These are phyloP conservation scores for Melangyna quadrimaculata DNA, from an alignment of 2,888 invertebrate species.

Conservation along the genomic window DNA sequence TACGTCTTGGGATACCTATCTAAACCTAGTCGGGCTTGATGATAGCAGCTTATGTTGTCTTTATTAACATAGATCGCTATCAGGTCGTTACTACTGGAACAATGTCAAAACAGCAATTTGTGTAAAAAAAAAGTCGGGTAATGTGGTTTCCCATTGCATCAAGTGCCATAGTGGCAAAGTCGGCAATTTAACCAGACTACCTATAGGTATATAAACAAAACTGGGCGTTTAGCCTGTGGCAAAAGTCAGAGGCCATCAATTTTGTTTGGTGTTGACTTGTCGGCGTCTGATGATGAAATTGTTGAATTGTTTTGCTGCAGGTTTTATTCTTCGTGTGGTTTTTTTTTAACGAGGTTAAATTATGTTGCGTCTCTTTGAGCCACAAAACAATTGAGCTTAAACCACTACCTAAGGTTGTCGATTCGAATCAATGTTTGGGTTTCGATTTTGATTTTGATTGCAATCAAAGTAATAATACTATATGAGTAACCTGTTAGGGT, in stretches of 20 bases:
- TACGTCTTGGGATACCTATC: not conserved
- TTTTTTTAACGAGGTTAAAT: conserved; percentile 20
- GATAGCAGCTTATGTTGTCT: conserved; percentile 39
- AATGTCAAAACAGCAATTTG: conserved; percentile 46
- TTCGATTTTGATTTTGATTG: not conserved
- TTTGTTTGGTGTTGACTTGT: conserved; percentile 16
- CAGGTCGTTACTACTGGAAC: conserved; percentile 48
- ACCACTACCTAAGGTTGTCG: not conserved
- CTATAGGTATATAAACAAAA: conserved; percentile 11
- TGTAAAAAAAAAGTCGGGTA: not conserved
- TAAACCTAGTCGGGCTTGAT: conserved; percentile 10
- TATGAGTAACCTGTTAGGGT: not conserved
- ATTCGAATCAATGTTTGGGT: not conserved
- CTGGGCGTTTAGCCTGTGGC: conserved; percentile 26
- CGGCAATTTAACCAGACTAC: not conserved
- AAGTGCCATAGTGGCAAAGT: not conserved
- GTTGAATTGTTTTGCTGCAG: not conserved
- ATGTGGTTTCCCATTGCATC: conserved; percentile 23
- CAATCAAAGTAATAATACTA: not conserved
- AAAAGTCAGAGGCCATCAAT: conserved; percentile 4
- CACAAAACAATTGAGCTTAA: not conserved
- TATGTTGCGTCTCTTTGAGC: not conserved
- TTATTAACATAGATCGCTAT: conserved; percentile 58
- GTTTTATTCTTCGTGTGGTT: not conserved
- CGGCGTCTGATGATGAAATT: not conserved